Evolutionary conservation across 2,797 vertebrate species (phyloP).

Genomic region (Eulemur coronatus): DNA sequence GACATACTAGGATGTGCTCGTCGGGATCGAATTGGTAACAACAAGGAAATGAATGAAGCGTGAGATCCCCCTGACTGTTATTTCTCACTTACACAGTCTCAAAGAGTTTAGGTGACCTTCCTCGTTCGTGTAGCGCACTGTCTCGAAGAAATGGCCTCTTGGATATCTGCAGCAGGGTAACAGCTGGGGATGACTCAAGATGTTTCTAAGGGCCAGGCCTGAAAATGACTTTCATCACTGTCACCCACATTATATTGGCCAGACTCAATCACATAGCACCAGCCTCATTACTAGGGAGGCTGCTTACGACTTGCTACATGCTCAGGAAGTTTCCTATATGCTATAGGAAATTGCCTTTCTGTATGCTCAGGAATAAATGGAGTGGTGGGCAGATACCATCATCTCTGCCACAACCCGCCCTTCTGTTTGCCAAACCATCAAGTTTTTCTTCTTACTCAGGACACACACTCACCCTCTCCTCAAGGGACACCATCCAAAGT

Average conservation of each 20-base stretch:
- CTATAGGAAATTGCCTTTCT: not conserved
- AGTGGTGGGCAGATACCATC: fast-evolving
- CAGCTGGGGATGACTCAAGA: not conserved
- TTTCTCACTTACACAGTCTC: not conserved
- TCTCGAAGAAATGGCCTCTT: not conserved
- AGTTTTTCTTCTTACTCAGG: not conserved
- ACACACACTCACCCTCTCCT: not conserved
- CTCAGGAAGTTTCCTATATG: not conserved
- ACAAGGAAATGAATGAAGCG: not conserved
- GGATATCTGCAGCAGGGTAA: not conserved
- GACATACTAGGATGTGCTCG: not conserved
- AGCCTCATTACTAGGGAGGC: not conserved
- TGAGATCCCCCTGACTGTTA: not conserved
- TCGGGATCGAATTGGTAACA: not conserved
- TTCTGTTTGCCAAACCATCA: not conserved
- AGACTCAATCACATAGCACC: not conserved
- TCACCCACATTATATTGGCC: fast-evolving
- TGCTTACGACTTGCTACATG: not conserved
- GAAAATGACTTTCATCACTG: not conserved
- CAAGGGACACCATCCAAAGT: not conserved
- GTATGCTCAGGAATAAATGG: not conserved
- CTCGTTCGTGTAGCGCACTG: not conserved
- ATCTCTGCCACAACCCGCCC: not conserved
- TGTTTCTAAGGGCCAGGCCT: not conserved
- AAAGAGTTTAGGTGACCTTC: not conserved